These are phyloP conservation scores for Nysson spinosus DNA, from an alignment of 2,888 invertebrate species.

Conservation along the genomic window DNA sequence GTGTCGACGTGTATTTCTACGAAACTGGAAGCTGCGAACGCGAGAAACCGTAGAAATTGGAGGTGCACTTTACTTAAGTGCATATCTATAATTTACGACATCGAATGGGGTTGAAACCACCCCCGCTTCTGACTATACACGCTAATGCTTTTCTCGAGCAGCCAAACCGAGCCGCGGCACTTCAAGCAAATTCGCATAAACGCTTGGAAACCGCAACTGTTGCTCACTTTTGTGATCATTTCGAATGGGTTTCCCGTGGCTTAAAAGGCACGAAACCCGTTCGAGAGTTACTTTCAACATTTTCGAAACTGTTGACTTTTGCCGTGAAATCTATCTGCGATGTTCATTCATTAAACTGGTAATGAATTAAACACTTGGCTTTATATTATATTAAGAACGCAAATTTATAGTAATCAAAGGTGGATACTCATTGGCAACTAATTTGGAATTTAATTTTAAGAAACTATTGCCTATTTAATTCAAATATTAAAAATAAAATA, in stretches of 20 bases:
- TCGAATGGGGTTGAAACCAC: conserved; percentile 47
- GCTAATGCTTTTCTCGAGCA: conserved; percentile 20
- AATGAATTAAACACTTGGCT: no score
- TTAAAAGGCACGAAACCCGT: neutral
- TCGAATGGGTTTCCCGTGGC: neutral
- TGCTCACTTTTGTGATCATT: conserved; percentile 26
- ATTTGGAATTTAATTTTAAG: no score
- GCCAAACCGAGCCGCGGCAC: neutral
- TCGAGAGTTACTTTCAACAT: neutral
- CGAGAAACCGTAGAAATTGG: conserved; percentile 17
- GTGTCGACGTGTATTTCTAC: neutral
- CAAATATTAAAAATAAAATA: no score
- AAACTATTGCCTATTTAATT: no score
- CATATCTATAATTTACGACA: conserved; percentile 65
- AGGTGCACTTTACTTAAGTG: conserved; percentile 63
- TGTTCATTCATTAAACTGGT: no score
- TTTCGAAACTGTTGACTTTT: neutral
- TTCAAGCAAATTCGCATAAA: conserved; percentile 14
- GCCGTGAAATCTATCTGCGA: no score
- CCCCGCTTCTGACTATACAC: conserved; percentile 5
- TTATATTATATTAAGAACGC: no score
- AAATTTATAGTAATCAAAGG: no score
- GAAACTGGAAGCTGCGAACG: neutral
- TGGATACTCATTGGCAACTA: no score
- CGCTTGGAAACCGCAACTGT: conserved; percentile 27